phyloP scores from a whole-genome alignment of 2,797 vertebrate species.

The Phrynocephalus forsythii region DNA sequence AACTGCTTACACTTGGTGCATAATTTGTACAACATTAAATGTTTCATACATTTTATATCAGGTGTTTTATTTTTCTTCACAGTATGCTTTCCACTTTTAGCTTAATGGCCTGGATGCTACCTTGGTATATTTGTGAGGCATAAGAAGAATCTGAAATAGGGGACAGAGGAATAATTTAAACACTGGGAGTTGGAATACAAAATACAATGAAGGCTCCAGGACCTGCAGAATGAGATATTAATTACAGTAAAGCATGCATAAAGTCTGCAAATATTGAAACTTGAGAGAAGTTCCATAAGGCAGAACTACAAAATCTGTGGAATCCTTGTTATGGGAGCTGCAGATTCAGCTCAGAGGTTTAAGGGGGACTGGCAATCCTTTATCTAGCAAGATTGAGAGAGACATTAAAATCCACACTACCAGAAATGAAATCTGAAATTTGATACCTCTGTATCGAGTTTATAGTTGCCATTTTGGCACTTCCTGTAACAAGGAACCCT shows the following conservation, averaged over 20 bases:
- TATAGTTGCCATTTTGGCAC: too few relatives aligned
- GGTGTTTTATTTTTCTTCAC: constrained; percentile 57
- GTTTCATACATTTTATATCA: constrained; percentile 70
- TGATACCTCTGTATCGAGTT: too few relatives aligned
- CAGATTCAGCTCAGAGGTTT: too few relatives aligned
- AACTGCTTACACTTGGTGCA: constrained; percentile 51
- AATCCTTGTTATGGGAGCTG: too few relatives aligned
- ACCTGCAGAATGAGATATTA: background rate
- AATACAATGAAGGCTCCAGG: constrained; percentile 25
- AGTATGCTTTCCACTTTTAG: constrained; percentile 47
- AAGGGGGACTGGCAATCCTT: too few relatives aligned
- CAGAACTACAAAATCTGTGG: too few relatives aligned
- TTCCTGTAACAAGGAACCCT: too few relatives aligned
- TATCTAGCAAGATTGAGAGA: too few relatives aligned
- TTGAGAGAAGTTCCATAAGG: background rate
- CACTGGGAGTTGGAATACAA: background rate
- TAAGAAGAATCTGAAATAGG: background rate
- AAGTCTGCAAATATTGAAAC: background rate
- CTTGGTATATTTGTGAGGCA: constrained; percentile 39
- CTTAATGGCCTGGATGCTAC: constrained; percentile 32
- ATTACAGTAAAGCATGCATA: background rate
- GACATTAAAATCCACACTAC: too few relatives aligned
- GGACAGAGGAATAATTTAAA: background rate
- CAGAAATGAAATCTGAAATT: too few relatives aligned
- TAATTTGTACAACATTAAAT: constrained; percentile 70